Conservation (phyloP, 2,888 invertebrate species). For the Hydraecia micacea region DNA sequence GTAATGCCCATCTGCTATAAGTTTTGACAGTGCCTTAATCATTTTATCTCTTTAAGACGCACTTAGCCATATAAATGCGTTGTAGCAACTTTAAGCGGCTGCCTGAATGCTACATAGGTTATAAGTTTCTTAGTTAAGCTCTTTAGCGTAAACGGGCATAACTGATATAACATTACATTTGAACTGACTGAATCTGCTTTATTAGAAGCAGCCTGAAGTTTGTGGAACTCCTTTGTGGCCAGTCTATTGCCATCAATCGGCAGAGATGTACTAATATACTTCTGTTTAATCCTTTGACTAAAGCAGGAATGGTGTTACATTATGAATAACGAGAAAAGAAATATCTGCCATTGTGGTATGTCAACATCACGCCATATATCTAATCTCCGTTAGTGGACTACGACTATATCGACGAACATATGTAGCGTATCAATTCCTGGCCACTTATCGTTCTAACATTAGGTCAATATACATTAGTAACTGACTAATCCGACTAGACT, state of each 20-base stretch:
- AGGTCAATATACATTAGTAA: not conserved
- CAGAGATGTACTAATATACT: too few species aligned
- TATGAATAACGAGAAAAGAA: not conserved
- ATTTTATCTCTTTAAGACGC: not conserved
- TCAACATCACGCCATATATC: too few species aligned
- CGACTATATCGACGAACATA: too few species aligned
- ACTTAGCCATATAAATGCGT: not conserved
- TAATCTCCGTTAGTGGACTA: too few species aligned
- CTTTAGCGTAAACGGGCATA: not conserved
- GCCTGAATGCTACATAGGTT: not conserved
- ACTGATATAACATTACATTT: not conserved
- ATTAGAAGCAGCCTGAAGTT: not conserved
- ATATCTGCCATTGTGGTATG: not conserved
- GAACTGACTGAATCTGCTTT: not conserved
- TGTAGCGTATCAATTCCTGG: too few species aligned
- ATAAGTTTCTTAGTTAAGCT: not conserved
- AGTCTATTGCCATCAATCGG: too few species aligned
- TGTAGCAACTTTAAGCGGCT: not conserved
- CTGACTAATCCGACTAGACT: not conserved
- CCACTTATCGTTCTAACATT: too few species aligned
- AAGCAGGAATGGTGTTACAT: too few species aligned
- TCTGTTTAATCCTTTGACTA: not conserved
- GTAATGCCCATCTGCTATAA: not conserved
- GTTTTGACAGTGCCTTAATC: not conserved
- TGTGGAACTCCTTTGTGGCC: not conserved